Conservation (phyloP, 1,140 invertebrate genomes). For the Caenorhabditis brenneri region DNA sequence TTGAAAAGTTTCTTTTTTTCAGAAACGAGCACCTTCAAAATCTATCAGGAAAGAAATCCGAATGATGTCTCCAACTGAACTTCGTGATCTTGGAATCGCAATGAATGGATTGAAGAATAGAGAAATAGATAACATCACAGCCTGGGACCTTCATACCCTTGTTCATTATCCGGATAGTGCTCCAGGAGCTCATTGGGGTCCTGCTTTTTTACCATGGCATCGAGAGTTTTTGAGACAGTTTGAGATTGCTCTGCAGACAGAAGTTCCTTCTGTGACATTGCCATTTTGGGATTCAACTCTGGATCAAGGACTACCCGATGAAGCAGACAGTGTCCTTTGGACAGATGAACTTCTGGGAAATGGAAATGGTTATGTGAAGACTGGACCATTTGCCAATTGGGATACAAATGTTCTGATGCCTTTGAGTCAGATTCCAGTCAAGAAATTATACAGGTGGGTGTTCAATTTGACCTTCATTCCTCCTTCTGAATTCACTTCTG, state of each 20-base stretch:
- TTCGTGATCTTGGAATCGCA: constrained; percentile 59
- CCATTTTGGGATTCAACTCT: constrained; percentile 72
- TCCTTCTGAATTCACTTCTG: not conserved
- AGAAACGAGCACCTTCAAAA: constrained; percentile 48
- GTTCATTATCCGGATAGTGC: constrained; percentile 71
- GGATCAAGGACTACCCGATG: constrained; percentile 69
- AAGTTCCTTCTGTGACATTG: constrained; percentile 63
- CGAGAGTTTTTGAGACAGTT: constrained; percentile 69
- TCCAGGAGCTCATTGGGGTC: constrained; percentile 68
- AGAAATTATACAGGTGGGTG: constrained; percentile 65
- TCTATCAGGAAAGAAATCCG: constrained; percentile 68
- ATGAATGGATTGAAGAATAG: constrained; percentile 67
- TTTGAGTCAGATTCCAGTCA: constrained; percentile 69
- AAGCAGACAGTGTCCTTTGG: constrained; percentile 68
- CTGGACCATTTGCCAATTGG: constrained; percentile 70
- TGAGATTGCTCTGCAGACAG: constrained; percentile 65
- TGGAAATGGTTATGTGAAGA: constrained; percentile 71
- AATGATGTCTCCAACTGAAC: constrained; percentile 65
- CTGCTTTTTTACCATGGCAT: constrained; percentile 69
- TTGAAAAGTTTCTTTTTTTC: not conserved
- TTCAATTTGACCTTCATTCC: not conserved
- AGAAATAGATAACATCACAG: constrained; percentile 67
- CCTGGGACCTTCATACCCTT: constrained; percentile 69
- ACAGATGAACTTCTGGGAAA: constrained; percentile 71
- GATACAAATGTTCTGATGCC: constrained; percentile 70